Percentiles rank a stretch among this genome's conserved stretches.
Conservation (phyloP, 2,113 vertebrate genomes). For the Dolichallabes microphthalmus region DNA sequence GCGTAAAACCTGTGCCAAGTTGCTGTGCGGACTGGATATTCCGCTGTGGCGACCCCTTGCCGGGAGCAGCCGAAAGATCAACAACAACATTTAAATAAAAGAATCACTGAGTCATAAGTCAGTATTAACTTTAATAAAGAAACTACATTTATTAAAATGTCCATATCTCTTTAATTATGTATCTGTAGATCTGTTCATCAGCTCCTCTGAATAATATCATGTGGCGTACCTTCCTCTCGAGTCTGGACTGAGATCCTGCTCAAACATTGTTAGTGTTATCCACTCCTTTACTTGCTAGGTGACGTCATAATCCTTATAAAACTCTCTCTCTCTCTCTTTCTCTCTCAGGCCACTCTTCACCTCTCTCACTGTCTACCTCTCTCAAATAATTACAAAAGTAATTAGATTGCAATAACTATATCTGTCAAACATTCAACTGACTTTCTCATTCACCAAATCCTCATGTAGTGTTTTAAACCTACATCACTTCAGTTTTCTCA, state of each 20-base stretch:
- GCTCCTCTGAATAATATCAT: neutral
- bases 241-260: conserved; percentile 15
- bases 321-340: neutral
- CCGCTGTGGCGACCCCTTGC: no score
- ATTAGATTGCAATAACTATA: neutral
- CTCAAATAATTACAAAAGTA: neutral
- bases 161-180: neutral
- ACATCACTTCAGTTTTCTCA: neutral
- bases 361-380: neutral
- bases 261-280: conserved; percentile 41
- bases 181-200: neutral
- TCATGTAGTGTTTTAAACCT: conserved; percentile 19
- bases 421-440: neutral
- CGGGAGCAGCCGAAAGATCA: no score
- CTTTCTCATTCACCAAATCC: neutral
- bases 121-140: neutral
- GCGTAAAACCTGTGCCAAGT: no score
- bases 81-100: neutral
- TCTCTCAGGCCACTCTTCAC: neutral
- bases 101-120: neutral
- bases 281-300: neutral
- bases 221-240: conserved; percentile 24
- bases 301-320: neutral
- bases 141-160: neutral
- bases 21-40: no score